These are phyloP conservation scores for Protonibea diacanthus DNA, from an alignment of 2,797 vertebrate species.

Conservation along the genomic window DNA sequence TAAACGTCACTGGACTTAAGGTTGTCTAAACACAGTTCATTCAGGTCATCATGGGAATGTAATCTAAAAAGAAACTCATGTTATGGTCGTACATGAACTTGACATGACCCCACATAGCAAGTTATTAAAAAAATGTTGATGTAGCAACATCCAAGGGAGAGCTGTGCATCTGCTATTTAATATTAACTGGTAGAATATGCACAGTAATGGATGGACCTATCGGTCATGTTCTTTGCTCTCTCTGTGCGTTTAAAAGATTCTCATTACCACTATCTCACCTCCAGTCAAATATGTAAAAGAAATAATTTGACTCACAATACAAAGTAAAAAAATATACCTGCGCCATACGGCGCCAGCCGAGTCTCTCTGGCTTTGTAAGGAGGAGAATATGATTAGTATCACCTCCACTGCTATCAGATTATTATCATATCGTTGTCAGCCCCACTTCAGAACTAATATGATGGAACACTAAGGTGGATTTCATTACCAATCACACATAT, in stretches of 20 bases:
- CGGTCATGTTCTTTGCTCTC: slow-evolving; percentile 38
- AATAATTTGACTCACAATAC: slow-evolving; percentile 53
- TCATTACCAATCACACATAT: slow-evolving; percentile 52
- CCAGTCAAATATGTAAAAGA: slow-evolving; percentile 69
- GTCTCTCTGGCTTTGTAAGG: slow-evolving; percentile 39
- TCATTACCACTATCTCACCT: slow-evolving; percentile 60
- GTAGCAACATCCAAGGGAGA: background rate
- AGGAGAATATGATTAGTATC: slow-evolving; percentile 58
- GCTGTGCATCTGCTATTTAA: slow-evolving; percentile 6
- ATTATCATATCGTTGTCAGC: slow-evolving; percentile 52
- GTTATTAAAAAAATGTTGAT: slow-evolving; percentile 19
- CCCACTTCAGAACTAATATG: slow-evolving; percentile 50
- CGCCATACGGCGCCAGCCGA: slow-evolving; percentile 17
- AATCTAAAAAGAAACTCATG: background rate
- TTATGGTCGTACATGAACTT: slow-evolving; percentile 9
- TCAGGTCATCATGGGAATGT: background rate
- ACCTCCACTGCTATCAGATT: slow-evolving; percentile 42
- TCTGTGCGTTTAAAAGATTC: slow-evolving; percentile 49
- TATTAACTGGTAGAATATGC: slow-evolving; percentile 13
- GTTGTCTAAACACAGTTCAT: background rate
- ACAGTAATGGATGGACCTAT: slow-evolving; percentile 15
- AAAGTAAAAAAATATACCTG: slow-evolving; percentile 47
- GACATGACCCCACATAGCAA: slow-evolving; percentile 12
- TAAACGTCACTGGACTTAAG: background rate
- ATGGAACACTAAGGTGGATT: slow-evolving; percentile 52